Conservation (phyloP, 2,113 vertebrate genomes). For the Emydocephalus ijimae region DNA sequence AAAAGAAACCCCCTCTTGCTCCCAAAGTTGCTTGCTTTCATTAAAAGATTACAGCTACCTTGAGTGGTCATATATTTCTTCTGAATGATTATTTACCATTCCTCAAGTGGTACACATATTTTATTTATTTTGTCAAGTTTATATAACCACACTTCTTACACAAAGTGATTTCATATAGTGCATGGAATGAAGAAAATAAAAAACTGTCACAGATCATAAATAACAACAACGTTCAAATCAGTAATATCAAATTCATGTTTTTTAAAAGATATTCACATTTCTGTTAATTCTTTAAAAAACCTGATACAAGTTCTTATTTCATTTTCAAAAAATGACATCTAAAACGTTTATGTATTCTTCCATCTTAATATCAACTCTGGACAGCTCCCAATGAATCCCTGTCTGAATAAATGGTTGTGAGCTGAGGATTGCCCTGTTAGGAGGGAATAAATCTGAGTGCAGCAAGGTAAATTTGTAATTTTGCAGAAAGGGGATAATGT, state of each 20-base stretch:
- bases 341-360: not conserved
- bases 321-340: not conserved
- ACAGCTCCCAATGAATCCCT: not conserved
- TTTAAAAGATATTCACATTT: slow-evolving; percentile 29
- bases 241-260: slow-evolving; percentile 16
- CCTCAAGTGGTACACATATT: not conserved
- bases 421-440: not conserved
- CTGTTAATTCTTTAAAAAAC: not conserved
- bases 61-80: not conserved
- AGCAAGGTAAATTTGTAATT: not conserved
- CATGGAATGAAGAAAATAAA: slow-evolving; percentile 12
- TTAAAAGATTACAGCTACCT: not conserved
- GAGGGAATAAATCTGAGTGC: not conserved
- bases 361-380: not conserved
- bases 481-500: not conserved
- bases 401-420: not conserved
- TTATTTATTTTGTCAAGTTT: not conserved
- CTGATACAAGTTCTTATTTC: not conserved
- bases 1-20: not conserved
- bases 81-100: not conserved
- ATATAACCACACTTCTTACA: not conserved
- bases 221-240: not conserved
- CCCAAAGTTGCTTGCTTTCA: not conserved
- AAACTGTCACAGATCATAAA: not conserved
- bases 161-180: not conserved